A percentile compares a stretch with the other conserved stretches of the same genome.
Conservation (phyloP, 2,888 invertebrate genomes). For the Cordilura impudica region DNA sequence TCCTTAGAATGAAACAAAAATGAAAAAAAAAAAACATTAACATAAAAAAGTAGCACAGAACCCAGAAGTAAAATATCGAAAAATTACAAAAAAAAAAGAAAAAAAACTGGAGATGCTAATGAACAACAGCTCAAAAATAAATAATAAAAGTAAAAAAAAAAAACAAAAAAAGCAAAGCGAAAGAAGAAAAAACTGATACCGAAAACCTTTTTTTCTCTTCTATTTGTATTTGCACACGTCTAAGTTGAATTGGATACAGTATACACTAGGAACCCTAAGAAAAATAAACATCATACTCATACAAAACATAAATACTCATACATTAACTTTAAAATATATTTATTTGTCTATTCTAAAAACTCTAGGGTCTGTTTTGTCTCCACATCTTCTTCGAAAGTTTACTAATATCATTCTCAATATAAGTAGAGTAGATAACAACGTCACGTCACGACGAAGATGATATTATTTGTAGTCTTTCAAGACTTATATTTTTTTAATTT, state of each 20-base stretch:
- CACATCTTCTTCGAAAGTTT: conserved; percentile 31
- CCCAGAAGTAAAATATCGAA: conserved; percentile 22
- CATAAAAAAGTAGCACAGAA: conserved; percentile 58
- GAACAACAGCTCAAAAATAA: conserved; percentile 48
- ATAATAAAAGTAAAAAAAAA: no score
- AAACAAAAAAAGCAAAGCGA: no score
- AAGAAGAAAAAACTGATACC: conserved; percentile 26
- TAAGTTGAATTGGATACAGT: not conserved
- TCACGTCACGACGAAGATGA: conserved; percentile 13
- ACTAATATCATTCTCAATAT: conserved; percentile 48
- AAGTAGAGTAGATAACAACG: conserved; percentile 60
- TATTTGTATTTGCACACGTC: conserved; percentile 51
- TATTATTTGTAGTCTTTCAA: not conserved
- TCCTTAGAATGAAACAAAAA: conserved; percentile 13
- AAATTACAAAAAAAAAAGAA: conserved; percentile 6
- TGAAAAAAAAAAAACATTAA: conserved; percentile 32
- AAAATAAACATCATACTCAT: not conserved
- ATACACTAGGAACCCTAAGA: not conserved
- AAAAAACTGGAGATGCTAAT: conserved; percentile 53
- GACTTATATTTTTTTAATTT: not conserved
- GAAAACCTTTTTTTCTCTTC: conserved; percentile 40
- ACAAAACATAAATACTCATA: not conserved
- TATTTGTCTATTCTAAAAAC: not conserved
- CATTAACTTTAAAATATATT: not conserved
- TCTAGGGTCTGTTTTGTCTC: conserved; percentile 5